Evolutionary conservation across 2,797 vertebrate species (phyloP).

Genomic region (Halcyon leucocephala): DNA sequence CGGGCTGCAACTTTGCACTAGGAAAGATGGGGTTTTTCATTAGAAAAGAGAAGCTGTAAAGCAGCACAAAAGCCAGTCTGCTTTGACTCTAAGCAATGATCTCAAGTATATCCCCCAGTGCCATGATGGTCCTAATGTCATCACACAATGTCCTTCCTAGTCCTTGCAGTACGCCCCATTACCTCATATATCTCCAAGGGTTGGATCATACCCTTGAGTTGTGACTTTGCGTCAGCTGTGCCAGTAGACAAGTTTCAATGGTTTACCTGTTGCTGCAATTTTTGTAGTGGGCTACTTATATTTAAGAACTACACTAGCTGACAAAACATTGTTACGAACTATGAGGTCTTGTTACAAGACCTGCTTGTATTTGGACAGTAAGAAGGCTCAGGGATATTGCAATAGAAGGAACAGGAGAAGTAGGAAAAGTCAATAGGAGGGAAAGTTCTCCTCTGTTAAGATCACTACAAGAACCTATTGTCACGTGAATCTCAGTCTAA

Average conservation of each 20-base stretch:
- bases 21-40: neutral
- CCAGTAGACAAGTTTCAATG: neutral
- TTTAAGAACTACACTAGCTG: neutral
- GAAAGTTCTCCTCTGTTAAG: neutral
- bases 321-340: neutral
- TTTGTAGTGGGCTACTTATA: neutral
- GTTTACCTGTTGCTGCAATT: neutral
- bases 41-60: neutral
- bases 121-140: neutral
- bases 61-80: neutral
- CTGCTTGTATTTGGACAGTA: neutral
- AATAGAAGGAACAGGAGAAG: neutral
- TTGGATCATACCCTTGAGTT: neutral
- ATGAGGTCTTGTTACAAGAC: neutral
- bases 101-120: neutral
- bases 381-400: neutral
- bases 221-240: neutral
- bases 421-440: neutral
- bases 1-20: neutral
- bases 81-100: neutral
- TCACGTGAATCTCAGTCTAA: neutral
- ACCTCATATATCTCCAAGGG: neutral
- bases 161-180: neutral
- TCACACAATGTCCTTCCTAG: neutral
- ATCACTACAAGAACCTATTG: neutral